Conservation (phyloP, 2,888 invertebrate species). For the Zhuqinia jingwanae region DNA sequence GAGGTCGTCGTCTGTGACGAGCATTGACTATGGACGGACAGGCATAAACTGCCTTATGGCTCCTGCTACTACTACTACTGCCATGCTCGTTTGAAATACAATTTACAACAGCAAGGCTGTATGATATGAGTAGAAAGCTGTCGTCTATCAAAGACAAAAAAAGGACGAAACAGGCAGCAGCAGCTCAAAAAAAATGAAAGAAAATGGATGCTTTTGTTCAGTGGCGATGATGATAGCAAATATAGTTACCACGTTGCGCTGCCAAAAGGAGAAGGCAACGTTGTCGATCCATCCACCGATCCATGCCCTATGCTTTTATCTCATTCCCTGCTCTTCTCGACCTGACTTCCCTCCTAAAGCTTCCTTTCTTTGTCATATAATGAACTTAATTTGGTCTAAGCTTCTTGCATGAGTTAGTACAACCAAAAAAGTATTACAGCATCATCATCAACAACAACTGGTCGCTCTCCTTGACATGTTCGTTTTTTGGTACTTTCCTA, state of each 20-base stretch:
- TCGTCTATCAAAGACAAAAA: not conserved
- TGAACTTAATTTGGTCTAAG: conserved; percentile 29
- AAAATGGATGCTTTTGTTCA: conserved; percentile 10
- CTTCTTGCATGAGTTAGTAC: conserved; percentile 2
- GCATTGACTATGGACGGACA: not conserved
- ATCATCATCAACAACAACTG: conserved; percentile 15
- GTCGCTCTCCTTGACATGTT: not conserved
- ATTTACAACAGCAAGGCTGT: not conserved
- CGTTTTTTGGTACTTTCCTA: conserved; percentile 6
- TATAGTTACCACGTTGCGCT: no score
- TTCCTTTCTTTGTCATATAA: conserved; percentile 38
- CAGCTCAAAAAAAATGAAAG: not conserved
- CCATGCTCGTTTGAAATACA: not conserved
- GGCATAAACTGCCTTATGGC: not conserved
- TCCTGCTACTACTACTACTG: not conserved
- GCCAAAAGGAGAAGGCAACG: not conserved
- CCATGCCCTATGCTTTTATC: conserved; percentile 3
- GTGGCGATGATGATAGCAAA: no score
- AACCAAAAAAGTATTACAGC: conserved; percentile 4
- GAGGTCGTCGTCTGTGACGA: conserved; percentile 2
- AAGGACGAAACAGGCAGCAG: not conserved
- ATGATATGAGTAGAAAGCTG: not conserved
- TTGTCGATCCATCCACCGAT: conserved; percentile 30
- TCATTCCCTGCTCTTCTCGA: not conserved
- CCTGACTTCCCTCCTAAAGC: conserved; percentile 43